These are phyloP conservation scores for Gerris buenoi DNA, from an alignment of 1,140 invertebrate genomes.

Conservation along the genomic window DNA sequence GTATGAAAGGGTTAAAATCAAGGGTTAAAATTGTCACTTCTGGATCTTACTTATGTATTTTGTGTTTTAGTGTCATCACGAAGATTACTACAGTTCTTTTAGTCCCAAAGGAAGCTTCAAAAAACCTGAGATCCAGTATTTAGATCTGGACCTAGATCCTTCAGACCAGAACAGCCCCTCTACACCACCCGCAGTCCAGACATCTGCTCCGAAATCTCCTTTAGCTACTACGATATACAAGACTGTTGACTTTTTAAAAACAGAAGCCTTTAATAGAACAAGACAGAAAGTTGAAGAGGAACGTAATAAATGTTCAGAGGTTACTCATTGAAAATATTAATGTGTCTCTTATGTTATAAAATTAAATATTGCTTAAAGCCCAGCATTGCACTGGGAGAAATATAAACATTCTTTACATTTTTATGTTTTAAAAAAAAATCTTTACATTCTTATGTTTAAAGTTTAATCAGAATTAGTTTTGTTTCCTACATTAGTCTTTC, in stretches of 20 bases:
- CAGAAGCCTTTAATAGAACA: slow-evolving; percentile 77
- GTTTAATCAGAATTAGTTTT: too few relatives aligned
- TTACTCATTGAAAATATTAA: background rate
- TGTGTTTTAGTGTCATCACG: slow-evolving; percentile 21
- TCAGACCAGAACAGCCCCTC: slow-evolving; percentile 17
- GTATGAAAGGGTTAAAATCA: too few relatives aligned
- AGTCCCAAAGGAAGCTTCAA: slow-evolving; percentile 6
- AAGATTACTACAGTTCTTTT: slow-evolving; percentile 2
- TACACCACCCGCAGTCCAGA: slow-evolving; percentile 2
- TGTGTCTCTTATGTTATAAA: too few relatives aligned
- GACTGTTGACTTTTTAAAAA: slow-evolving; percentile 80
- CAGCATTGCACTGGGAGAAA: too few relatives aligned
- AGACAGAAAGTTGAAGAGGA: slow-evolving; percentile 57
- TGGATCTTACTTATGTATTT: too few relatives aligned
- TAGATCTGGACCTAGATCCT: slow-evolving; percentile 53
- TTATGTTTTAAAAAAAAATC: too few relatives aligned
- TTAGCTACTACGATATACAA: slow-evolving; percentile 53
- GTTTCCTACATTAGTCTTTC: too few relatives aligned
- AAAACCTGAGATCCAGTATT: slow-evolving; percentile 44
- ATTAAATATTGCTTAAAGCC: too few relatives aligned
- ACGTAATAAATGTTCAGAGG: slow-evolving; percentile 26
- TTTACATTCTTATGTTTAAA: too few relatives aligned
- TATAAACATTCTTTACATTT: too few relatives aligned
- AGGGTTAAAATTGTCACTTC: too few relatives aligned
- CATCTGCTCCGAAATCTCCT: slow-evolving; percentile 2